Evolutionary conservation across 2,113 vertebrate genomes (phyloP).

Genomic region (Camelus dromedarius): DNA sequence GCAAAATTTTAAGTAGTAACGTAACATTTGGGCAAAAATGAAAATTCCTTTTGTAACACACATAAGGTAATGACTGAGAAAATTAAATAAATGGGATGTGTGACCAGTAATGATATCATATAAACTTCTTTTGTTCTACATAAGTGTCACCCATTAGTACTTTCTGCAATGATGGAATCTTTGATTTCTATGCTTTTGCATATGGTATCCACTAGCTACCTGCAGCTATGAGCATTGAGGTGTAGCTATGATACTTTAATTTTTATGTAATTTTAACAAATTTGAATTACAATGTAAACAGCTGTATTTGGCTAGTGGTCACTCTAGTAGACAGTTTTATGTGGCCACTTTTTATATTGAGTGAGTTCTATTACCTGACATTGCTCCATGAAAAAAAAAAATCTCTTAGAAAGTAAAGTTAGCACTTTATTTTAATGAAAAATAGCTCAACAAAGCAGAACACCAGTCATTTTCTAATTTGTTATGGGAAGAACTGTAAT

Average conservation of each 20-base stretch:
- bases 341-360: background rate
- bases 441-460: background rate
- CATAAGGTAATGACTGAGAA: background rate
- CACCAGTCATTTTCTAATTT: background rate
- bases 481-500: background rate
- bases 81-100: background rate
- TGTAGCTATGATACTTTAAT: background rate
- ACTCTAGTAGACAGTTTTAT: background rate
- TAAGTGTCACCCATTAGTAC: background rate
- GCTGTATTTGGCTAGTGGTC: background rate
- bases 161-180: background rate
- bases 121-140: background rate
- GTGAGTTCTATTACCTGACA: background rate
- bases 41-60: background rate
- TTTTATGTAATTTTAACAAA: background rate
- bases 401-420: background rate
- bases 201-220: background rate
- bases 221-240: background rate
- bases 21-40: background rate
- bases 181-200: background rate
- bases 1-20: background rate
- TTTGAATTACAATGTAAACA: constrained; percentile 20
- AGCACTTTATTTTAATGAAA: background rate
- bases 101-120: background rate
- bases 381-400: background rate